A percentile compares a stretch with the other conserved stretches of the same genome.
Evolutionary conservation across 1,140 invertebrate genomes (phyloP).

Genomic region (Neoseiulus cucumeris): DNA sequence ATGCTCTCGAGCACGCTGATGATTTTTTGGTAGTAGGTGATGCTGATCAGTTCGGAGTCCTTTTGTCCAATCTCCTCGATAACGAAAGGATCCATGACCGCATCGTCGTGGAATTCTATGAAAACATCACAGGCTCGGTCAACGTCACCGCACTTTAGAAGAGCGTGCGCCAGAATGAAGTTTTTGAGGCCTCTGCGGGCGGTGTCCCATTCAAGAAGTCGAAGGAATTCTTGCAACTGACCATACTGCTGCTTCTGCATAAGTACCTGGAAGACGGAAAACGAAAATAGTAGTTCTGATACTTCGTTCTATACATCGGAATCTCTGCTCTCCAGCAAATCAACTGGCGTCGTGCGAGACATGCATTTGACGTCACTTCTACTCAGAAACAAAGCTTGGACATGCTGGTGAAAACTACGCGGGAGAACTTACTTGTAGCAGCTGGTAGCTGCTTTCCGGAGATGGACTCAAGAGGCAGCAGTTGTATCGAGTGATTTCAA

Average conservation of each 20-base stretch:
- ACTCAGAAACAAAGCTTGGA: not conserved
- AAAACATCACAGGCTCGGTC: constrained; percentile 7
- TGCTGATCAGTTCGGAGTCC: not conserved
- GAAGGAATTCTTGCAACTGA: not conserved
- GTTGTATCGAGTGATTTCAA: constrained; percentile 5
- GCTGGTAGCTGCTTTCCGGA: not conserved
- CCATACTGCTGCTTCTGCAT: not conserved
- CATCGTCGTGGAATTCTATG: not conserved
- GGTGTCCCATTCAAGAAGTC: not conserved
- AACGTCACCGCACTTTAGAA: not conserved
- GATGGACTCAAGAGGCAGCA: not conserved
- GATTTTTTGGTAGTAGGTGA: constrained; percentile 3
- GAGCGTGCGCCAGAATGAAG: constrained; percentile 1
- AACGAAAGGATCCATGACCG: not conserved
- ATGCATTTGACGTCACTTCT: not conserved
- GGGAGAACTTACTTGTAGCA: not conserved
- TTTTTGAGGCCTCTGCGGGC: not conserved
- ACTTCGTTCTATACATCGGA: not conserved
- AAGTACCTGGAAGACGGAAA: not conserved
- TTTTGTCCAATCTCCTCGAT: not conserved
- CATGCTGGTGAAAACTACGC: not conserved
- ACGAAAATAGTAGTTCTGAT: not conserved
- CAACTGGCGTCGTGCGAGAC: not conserved
- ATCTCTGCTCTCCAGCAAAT: not conserved
- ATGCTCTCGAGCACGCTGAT: not conserved